These are phyloP conservation scores for Syrmaticus mikado DNA, from an alignment of 2,113 vertebrate species.

Conservation along the genomic window DNA sequence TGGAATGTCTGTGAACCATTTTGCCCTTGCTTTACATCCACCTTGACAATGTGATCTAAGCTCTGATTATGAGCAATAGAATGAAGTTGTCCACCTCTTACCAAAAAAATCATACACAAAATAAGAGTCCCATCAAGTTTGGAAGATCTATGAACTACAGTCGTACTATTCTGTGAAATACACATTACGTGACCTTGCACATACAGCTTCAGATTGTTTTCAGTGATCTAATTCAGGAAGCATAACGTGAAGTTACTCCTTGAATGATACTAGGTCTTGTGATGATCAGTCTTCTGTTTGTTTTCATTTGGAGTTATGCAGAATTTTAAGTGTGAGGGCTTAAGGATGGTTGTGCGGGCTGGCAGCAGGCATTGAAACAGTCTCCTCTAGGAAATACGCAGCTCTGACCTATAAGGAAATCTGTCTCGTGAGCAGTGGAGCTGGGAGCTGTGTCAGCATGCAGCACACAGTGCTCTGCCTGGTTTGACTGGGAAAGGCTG, in stretches of 20 bases:
- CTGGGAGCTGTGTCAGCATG: neutral
- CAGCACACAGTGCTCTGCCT: neutral
- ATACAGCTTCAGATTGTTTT: neutral
- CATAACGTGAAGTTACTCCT: neutral
- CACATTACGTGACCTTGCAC: neutral
- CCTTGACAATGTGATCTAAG: neutral
- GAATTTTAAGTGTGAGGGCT: accelerated
- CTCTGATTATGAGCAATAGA: neutral
- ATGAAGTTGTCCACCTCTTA: neutral
- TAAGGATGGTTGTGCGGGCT: accelerated
- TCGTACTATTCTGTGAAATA: neutral
- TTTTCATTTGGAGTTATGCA: neutral
- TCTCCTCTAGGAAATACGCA: accelerated
- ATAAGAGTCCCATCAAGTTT: neutral
- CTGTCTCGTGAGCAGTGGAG: neutral
- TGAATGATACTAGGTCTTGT: neutral
- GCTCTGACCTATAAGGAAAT: neutral
- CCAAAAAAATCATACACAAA: neutral
- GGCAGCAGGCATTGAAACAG: neutral
- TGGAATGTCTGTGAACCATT: neutral
- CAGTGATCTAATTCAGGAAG: neutral
- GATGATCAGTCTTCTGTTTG: accelerated
- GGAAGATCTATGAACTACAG: neutral
- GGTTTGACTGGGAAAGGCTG: neutral
- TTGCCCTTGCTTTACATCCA: neutral